Evolutionary conservation across 2,797 vertebrate species (phyloP), one percentile per base, ranked within the genome.

Genomic region (Scarus forsteni): DNA sequence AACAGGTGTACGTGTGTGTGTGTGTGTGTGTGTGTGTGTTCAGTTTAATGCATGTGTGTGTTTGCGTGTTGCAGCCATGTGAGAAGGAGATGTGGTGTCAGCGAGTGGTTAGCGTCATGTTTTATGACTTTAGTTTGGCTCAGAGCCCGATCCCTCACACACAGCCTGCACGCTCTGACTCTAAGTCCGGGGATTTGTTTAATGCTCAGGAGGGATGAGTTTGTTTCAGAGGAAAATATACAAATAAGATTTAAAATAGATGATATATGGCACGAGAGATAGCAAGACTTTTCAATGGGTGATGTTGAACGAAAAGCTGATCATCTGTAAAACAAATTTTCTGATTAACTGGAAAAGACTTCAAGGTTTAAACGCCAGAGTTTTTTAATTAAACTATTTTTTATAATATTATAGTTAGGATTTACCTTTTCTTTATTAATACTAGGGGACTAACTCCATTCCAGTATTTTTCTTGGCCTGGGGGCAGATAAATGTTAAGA

Each of bases 111-210:
- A 60, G 60, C 8, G 12, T 40, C 1, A n/a, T 46, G 65, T 55
- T 73, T 70, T 67, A 67, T 54, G 63, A 34, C 49, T 59, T 62
- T 58, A 7, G 49, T 36, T 57, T 71, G 72, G 63, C 67, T 51
- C 44, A 14, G 9, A 1, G 50, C 50, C 70, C 3, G 9, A 43
- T 70, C 18, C 15, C 49, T 54, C 34, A 58, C 58, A 3, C 7
- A 3, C 59, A 10, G 27, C 19, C 11, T 4, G 3, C 35, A 3
- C 61, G 13, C 39, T 14, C 43, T 8, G 8, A 27, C 52, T 48
- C 11, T 3, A 12, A 13, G 7, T 61, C 10, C 19, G 61, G n/a
- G 8, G 8, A 10, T 6, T 27, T 15, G 2, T 34, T 34, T 38
- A 0, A 18, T n/a, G 11, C 50, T n/a, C 11, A 8, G 7, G 13